phyloP scores from a whole-genome alignment of 1,140 invertebrate genomes.

The Trichoplusia ni region DNA sequence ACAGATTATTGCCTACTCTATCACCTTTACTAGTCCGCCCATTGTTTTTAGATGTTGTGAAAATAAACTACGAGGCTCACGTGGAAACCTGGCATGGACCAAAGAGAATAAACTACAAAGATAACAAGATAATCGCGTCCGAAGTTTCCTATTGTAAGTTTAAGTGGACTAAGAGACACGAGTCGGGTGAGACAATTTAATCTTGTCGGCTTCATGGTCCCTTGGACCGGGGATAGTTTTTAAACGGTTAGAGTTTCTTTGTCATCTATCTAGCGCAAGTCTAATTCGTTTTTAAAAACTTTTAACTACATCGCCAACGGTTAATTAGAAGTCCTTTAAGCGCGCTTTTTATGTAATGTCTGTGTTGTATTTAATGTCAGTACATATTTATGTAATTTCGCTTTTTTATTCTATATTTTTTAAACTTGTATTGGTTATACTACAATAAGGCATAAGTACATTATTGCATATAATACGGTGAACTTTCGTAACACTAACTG shows the following conservation, averaged over 20 bases:
- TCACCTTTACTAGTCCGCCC: slow-evolving; percentile 6
- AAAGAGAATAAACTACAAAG: slow-evolving; percentile 59
- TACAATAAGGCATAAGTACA: too few species aligned
- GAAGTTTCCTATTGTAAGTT: slow-evolving; percentile 62
- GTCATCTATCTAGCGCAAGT: slow-evolving; percentile 46
- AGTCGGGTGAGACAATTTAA: slow-evolving; percentile 62
- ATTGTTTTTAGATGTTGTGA: slow-evolving; percentile 18
- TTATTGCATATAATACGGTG: too few species aligned
- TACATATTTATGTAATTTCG: neutral
- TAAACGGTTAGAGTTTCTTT: slow-evolving; percentile 59
- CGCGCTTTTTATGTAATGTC: neutral
- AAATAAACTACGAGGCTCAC: slow-evolving; percentile 12
- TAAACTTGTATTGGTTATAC: too few species aligned
- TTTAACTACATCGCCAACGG: slow-evolving; percentile 35
- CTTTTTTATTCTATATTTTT: too few species aligned
- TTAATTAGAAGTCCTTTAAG: slow-evolving; percentile 44
- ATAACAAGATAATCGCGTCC: slow-evolving; percentile 70
- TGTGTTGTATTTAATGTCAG: neutral
- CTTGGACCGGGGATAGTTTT: slow-evolving; percentile 48
- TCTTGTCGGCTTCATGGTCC: slow-evolving; percentile 56
- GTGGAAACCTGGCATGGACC: slow-evolving; percentile 38
- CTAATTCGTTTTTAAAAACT: slow-evolving; percentile 48
- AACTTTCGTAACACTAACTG: too few species aligned
- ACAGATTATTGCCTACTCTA: slow-evolving; percentile 9
- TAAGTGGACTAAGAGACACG: slow-evolving; percentile 49